Base-by-base conservation (phyloP, 2,888 invertebrate genomes). In the Rapana venosa region DNA sequence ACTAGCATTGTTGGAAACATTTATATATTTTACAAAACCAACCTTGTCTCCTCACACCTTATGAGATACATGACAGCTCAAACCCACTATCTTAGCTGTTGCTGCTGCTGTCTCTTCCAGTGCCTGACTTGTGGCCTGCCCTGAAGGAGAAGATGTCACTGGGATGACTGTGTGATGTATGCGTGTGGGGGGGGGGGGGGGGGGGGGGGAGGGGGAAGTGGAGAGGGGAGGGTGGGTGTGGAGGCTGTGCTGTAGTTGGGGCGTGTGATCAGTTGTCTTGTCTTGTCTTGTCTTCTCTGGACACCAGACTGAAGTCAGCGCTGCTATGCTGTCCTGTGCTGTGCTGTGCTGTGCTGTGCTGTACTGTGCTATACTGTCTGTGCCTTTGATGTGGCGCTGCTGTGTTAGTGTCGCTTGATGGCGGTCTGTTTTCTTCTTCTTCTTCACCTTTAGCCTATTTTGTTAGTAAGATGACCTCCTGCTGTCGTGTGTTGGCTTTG, bases 221-320 rank as follows among this genome's bases (percentile, higher is more conserved):
- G n/a, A n/a, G n/a, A n/a, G n/a, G n/a, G n/a, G n/a, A n/a, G n/a
- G n/a, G n/a, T 2, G 47, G 47, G 47, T 47, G 47, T 47, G 47
- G 47, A 47, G 47, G 47, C 47, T 47, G 47, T 47, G 47, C 47
- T 47, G 47, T 47, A 47, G 47, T 74, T 87, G 35, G n/a, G 66
- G 36, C 32, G 66, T 74, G 74, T 30, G 87, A 70, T 87, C 87
- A 87, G 66, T 74, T 87, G 87, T 87, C 87, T 36, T 0, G 6
- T 70, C 61, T 26, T 87, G n/a, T n/a, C n/a, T 74, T 87, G 87
- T 87, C 87, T 36, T 0, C 0, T 70, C 61, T 26, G 74, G 74
- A 87, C 87, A 87, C 74, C 22, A 26, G 47, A 47, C 30, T 36
- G 87, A 70, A 87, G 35, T 74, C 74, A 74, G 74, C 74, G 87